phyloP scores from a whole-genome alignment of 2,797 vertebrate genomes.

The Aeoliscus strigatus region DNA sequence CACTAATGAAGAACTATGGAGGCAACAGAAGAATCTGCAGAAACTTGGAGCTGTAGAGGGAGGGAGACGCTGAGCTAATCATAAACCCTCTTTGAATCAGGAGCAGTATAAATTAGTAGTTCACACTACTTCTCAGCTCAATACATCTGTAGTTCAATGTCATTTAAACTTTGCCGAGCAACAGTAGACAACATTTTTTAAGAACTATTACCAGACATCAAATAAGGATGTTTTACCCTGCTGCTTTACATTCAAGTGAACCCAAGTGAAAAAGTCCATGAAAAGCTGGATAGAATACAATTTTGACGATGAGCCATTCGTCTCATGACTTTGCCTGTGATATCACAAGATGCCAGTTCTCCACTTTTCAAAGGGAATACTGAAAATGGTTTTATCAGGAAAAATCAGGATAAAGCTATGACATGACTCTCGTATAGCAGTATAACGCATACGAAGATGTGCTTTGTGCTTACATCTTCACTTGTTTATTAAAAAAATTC shows the following conservation, averaged over 20 bases:
- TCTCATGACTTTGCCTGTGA: slow-evolving; percentile 74
- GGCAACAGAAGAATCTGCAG: slow-evolving; percentile 60
- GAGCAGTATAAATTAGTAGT: slow-evolving; percentile 23
- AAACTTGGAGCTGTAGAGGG: slow-evolving; percentile 25
- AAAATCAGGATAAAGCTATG: slow-evolving; percentile 76
- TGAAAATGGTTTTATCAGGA: slow-evolving; percentile 70
- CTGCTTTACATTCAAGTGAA: slow-evolving; percentile 47
- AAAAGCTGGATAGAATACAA: slow-evolving; percentile 66
- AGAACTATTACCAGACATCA: too few relatives aligned
- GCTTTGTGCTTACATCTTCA: slow-evolving; percentile 66
- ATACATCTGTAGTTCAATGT: slow-evolving; percentile 3
- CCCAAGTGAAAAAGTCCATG: slow-evolving; percentile 42
- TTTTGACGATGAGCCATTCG: slow-evolving; percentile 66
- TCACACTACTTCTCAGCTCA: slow-evolving; percentile 18
- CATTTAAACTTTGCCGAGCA: slow-evolving; percentile 22
- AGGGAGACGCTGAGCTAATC: slow-evolving; percentile 44
- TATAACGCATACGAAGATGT: slow-evolving; percentile 59
- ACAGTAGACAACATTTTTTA: background rate
- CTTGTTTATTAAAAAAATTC: too few relatives aligned
- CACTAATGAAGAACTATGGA: slow-evolving; percentile 79
- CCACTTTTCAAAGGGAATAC: slow-evolving; percentile 77
- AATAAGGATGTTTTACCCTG: too few relatives aligned
- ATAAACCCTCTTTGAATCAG: slow-evolving; percentile 28
- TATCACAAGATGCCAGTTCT: slow-evolving; percentile 75
- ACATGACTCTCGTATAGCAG: slow-evolving; percentile 72